A percentile compares a stretch with the other conserved stretches of the same genome.
Conservation (phyloP, 2,113 vertebrate species). For the Geococcyx californianus region DNA sequence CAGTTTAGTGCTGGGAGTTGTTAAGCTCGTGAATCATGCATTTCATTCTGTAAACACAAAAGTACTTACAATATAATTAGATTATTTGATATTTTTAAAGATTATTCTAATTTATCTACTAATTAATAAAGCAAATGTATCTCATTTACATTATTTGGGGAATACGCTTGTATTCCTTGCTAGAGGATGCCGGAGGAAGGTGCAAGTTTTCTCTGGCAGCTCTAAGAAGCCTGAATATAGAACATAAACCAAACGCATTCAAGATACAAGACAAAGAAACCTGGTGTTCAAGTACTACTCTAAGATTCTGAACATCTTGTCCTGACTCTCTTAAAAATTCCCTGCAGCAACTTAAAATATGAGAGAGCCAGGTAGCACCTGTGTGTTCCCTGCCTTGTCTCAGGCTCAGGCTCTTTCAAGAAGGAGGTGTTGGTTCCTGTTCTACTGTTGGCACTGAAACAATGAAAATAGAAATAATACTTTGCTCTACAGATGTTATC, state of each 20-base stretch:
- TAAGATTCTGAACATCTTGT: background rate
- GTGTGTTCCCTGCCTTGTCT: background rate
- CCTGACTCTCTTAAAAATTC: background rate
- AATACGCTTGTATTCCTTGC: background rate
- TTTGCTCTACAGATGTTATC: background rate
- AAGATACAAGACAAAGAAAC: background rate
- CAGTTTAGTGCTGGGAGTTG: background rate
- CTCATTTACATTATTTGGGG: background rate
- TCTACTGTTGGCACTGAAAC: background rate
- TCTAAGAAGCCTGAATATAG: background rate
- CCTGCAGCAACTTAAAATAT: background rate
- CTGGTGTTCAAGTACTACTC: background rate
- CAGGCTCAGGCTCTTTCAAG: background rate
- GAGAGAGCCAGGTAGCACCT: background rate
- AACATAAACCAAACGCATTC: accelerated
- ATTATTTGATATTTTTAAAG: background rate
- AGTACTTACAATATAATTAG: background rate
- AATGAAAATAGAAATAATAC: background rate
- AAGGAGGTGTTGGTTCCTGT: background rate
- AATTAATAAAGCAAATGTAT: background rate
- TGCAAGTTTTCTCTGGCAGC: background rate
- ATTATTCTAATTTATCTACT: background rate
- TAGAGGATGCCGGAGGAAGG: background rate
- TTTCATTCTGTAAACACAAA: background rate
- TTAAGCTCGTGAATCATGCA: background rate